Evolutionary conservation across 2,888 invertebrate genomes (phyloP), one percentile per base, ranked within the genome.

Genomic region (Temnothorax ravouxi): DNA sequence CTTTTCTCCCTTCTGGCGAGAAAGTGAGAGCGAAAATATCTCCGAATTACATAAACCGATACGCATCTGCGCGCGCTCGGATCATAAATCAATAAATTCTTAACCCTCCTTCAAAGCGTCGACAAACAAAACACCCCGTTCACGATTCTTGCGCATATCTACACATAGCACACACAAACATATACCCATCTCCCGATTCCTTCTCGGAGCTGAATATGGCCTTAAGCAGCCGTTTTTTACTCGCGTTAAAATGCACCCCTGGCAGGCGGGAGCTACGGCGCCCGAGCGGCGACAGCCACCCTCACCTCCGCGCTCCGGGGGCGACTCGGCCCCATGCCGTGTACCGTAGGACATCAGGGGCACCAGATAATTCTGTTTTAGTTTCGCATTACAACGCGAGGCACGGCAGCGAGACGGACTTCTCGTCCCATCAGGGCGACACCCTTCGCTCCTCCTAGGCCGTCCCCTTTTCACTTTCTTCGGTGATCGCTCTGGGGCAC

Each of bases 301-400:
- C 89, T 90, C 87, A 79, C 83, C 84, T 71, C 67, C 69, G 56
- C 3, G 29, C 29, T 29, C 3, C 29, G 29, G 3, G 52, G 25
- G 52, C 59, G 66, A 67, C 71, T 38, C 62, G 66, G 64, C 18
- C 74, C 83, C 83, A 61, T 66, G 76, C 88, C 82, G 54, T 38
- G 50, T 54, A 62, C 74, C 64, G 50, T 82, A 41, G 64, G 52
- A 50, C 89, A n/a, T n/a, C n/a, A 83, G 81, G 89, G 92, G 92
- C 91, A 90, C 87, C 89, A 91, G 92, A 93, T 93, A 93, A 93
- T 93, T 93, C 93, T 93, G 93, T 93, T 93, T 93, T 93, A 93
- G 93, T 93, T 93, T 93, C 93, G 93, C 93, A 93, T 93, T 93
- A 93, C 93, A 93, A 93, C 88, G 91, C 91, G 90, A 91, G 90